Evolutionary conservation across 2,113 vertebrate genomes (phyloP).

Genomic region (Trogon surrucura): DNA sequence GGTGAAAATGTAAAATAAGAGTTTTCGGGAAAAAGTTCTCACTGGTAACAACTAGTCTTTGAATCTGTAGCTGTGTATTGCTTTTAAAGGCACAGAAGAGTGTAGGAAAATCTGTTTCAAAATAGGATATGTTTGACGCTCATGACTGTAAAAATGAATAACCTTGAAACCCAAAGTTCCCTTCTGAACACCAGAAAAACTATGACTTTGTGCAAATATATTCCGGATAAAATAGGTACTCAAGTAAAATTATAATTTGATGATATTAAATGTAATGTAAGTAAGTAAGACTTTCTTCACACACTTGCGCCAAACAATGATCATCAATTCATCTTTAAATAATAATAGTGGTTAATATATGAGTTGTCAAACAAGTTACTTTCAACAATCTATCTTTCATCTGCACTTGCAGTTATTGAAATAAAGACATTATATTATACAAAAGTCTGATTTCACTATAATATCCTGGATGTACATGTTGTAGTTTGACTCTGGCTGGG

Average conservation of each 20-base stretch:
- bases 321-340: neutral
- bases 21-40: neutral
- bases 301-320: neutral
- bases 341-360: neutral
- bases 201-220: neutral
- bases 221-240: accelerated
- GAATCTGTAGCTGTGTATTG: neutral
- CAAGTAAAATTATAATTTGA: neutral
- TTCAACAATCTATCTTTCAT: neutral
- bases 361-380: neutral
- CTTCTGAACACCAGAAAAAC: neutral
- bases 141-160: neutral
- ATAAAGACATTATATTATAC: neutral
- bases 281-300: neutral
- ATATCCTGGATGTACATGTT: neutral
- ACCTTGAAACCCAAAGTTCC: neutral
- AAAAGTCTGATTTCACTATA: neutral
- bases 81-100: neutral
- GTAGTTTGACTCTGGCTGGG: no score
- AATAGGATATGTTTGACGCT: neutral
- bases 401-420: neutral
- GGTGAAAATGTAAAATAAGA: neutral
- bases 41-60: neutral
- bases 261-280: neutral
- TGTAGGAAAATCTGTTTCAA: neutral